These are phyloP conservation scores for Sciurus carolinensis DNA, from an alignment of 2,797 vertebrate species.

Conservation along the genomic window DNA sequence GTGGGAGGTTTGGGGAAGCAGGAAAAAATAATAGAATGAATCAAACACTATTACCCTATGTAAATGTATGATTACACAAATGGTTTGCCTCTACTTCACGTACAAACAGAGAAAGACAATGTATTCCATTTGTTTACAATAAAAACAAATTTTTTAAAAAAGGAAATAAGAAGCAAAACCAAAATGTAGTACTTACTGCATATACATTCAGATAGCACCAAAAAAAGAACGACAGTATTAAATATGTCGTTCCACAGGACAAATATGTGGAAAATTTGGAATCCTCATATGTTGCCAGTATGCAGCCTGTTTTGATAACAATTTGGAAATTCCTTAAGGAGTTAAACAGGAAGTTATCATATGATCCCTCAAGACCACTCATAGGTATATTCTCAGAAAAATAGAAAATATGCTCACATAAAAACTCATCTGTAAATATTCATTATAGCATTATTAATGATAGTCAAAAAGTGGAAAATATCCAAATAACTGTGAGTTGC, in stretches of 20 bases:
- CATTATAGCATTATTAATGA: not conserved
- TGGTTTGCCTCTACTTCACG: no score
- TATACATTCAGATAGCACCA: not conserved
- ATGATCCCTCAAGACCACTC: not conserved
- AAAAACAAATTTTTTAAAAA: no score
- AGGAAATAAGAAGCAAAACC: conserved; percentile 1
- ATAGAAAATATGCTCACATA: not conserved
- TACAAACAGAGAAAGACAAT: no score
- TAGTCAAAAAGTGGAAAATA: not conserved
- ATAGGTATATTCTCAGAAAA: not conserved
- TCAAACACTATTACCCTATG: no score
- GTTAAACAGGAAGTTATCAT: not conserved
- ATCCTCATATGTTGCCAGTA: not conserved
- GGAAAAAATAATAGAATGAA: no score
- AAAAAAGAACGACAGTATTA: not conserved
- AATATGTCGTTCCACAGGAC: no score
- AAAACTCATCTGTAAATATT: conserved; percentile 11
- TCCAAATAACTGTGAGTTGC: not conserved
- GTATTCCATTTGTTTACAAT: no score
- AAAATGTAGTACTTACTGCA: not conserved
- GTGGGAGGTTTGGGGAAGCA: no score
- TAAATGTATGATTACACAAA: no score
- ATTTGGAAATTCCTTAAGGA: conserved; percentile 22
- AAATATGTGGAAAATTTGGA: not conserved
- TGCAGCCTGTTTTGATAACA: not conserved